Percentiles rank a stretch among this genome's conserved stretches.
These are phyloP conservation scores for Excalfactoria chinensis DNA, from an alignment of 2,113 vertebrate genomes.

Conservation along the genomic window DNA sequence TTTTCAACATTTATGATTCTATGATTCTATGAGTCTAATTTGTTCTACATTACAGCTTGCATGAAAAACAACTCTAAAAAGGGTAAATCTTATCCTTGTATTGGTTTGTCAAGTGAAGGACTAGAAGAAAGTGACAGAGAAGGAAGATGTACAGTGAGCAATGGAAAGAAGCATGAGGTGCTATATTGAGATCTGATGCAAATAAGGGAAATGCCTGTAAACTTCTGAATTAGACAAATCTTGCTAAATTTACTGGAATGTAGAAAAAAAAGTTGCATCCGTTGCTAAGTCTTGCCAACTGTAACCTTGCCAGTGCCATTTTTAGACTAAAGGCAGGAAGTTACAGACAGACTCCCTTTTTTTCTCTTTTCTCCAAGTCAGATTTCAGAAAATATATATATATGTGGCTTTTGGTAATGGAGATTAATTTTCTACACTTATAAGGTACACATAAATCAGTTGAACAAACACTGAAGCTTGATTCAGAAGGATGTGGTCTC, in stretches of 20 bases:
- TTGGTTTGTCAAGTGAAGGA: not conserved
- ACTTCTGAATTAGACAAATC: constrained; percentile 19
- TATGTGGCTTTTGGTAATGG: not conserved
- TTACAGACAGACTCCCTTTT: not conserved
- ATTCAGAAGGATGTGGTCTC: not conserved
- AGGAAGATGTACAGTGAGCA: not conserved
- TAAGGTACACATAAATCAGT: not conserved
- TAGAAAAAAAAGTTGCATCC: not conserved
- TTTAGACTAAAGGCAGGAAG: constrained; percentile 24
- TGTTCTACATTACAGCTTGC: not conserved
- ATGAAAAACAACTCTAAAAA: constrained; percentile 16
- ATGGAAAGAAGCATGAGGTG: not conserved
- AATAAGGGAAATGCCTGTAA: constrained; percentile 4
- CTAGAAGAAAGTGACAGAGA: fast-evolving
- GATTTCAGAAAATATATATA: not conserved
- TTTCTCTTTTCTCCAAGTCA: not conserved
- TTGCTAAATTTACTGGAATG: constrained; percentile 7
- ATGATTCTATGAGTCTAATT: not conserved
- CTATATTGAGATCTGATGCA: constrained; percentile 13
- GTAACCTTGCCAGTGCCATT: constrained; percentile 18
- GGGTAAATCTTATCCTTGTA: constrained; percentile 3
- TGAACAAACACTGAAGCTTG: not conserved
- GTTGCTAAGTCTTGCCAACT: not conserved
- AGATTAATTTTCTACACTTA: not conserved
- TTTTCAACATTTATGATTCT: too few relatives aligned